Conservation (phyloP, 2,888 invertebrate species). For the Andrena fulva region DNA sequence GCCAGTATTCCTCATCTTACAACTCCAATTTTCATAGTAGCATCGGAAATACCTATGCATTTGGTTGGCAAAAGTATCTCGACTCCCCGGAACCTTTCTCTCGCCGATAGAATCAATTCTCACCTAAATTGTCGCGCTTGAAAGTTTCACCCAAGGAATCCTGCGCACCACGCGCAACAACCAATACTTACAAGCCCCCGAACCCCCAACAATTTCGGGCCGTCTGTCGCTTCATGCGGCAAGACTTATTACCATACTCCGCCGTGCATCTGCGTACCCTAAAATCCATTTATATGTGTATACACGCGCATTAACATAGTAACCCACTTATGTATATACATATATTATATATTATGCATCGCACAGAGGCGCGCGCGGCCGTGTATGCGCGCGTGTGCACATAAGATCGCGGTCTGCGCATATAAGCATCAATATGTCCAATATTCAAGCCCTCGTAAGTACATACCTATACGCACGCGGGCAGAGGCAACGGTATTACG, state of each 20-base stretch:
- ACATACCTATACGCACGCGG: constrained; percentile 56
- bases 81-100: too few relatives aligned
- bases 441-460: constrained; percentile 50
- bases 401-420: constrained; percentile 21
- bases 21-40: too few relatives aligned
- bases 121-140: not conserved
- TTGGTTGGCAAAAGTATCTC: too few relatives aligned
- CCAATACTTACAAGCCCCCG: not conserved
- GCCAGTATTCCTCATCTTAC: too few relatives aligned
- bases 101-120: too few relatives aligned
- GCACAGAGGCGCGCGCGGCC: not conserved
- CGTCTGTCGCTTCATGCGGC: not conserved
- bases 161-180: not conserved
- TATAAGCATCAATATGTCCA: constrained; percentile 53
- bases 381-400: not conserved
- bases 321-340: constrained; percentile 35
- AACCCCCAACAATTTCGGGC: not conserved
- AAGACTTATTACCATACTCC: constrained; percentile 7
- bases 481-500: constrained; percentile 56
- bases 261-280: not conserved
- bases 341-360: constrained; percentile 1
- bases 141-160: not conserved
- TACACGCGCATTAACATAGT: constrained; percentile 33
- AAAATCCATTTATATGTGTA: constrained; percentile 26
- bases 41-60: too few relatives aligned